Percentiles rank a stretch among this genome's conserved stretches.
phyloP scores from a whole-genome alignment of 2,113 vertebrate genomes.

The Cryptomyrus ogoouensis region DNA sequence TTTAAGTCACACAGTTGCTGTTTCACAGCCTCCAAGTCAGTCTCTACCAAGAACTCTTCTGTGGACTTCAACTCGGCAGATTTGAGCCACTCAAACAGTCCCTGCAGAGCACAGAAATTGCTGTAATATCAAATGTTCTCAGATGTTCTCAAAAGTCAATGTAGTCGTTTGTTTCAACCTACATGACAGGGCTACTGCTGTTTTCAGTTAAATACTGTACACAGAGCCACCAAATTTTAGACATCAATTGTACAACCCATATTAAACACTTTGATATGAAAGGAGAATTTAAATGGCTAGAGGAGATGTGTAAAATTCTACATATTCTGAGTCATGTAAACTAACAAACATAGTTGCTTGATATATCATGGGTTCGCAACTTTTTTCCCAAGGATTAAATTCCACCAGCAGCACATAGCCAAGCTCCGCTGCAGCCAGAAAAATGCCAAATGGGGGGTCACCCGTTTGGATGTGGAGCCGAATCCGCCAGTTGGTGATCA shows the following conservation, averaged over 20 bases:
- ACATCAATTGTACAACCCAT: neutral
- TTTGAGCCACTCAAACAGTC: constrained; percentile 70
- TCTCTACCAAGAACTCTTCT: constrained; percentile 65
- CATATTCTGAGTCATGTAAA: neutral
- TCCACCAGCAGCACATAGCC: neutral
- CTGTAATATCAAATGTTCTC: neutral
- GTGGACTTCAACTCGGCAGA: constrained; percentile 65
- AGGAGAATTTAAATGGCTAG: neutral
- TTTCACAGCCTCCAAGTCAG: constrained; percentile 68
- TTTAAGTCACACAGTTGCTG: constrained; percentile 75
- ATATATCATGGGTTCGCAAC: neutral
- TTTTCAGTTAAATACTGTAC: neutral
- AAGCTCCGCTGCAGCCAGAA: neutral
- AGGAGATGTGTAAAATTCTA: neutral
- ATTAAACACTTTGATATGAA: neutral
- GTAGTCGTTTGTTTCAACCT: neutral
- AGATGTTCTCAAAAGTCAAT: neutral
- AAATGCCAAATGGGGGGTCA: neutral
- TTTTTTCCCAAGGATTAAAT: neutral
- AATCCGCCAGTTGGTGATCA: neutral
- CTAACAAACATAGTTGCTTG: neutral
- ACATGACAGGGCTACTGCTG: neutral
- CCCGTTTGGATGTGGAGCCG: neutral
- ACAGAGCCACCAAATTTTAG: neutral
- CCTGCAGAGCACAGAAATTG: constrained; percentile 16